Evolutionary conservation across 1,140 invertebrate genomes (phyloP), one percentile per base, ranked within the genome.

Genomic region (Portunus trituberculatus): DNA sequence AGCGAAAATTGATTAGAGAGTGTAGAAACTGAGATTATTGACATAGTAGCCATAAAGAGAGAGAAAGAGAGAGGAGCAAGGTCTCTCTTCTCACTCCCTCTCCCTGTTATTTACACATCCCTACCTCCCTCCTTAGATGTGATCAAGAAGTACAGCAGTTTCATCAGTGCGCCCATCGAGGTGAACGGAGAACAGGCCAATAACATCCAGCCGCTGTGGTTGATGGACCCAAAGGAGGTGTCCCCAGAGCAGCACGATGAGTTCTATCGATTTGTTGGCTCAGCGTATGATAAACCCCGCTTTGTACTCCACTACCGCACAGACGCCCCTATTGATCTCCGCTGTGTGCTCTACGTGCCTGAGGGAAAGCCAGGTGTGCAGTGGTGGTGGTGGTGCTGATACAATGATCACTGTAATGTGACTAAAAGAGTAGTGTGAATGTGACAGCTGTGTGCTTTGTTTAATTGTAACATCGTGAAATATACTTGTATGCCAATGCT

Each of bases 131-230:
- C 97, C 97, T 29, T 97, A 98, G 98, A 97, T 95, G 98, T 99
- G 67, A 98, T 99, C 82, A 98, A 99, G 96, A 99, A 99, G 97
- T 99, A 99, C 97, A 99, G 99, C 97, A 99, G 99, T 97, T 99
- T 99, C 97, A 98, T 99, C 87, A 98, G 99, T 8, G 98, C 98
- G 96, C 99, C 99, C 0, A 99, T 99, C 96, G 98, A 98, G 96
- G 97, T 99, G 2, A 99, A 99, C 97, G 98, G 98, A 59, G 98
- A 98, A 96, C 98, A 98, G 97, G 98, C 98, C 0, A 99, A 99
- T 97, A 98, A 98, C 52, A 97, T 97, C 93, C 97, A 99, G 98
- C 99, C 99, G 0, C 96, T 99, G 12, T 99, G 99, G 99, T 97
- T 99, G 96, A 98, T 98, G 97, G 98, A 99, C 96, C 98, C 99